Evolutionary conservation across 2,113 vertebrate species (phyloP).

Genomic region (Fregata magnificens): DNA sequence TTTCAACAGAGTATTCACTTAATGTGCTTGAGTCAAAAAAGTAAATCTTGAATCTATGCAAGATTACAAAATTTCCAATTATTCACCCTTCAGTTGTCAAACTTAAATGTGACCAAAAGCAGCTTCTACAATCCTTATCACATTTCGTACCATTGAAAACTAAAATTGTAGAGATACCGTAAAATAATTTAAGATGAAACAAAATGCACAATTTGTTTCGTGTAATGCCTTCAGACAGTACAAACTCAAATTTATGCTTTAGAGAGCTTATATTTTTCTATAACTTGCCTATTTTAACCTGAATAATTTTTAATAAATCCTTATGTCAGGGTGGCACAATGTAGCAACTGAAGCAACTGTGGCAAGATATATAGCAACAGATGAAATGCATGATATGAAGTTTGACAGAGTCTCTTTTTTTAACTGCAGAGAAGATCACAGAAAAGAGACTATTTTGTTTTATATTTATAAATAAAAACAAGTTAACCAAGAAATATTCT

Average conservation of each 20-base stretch:
- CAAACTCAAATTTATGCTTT: background rate
- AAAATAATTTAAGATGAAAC: background rate
- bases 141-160: background rate
- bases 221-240: background rate
- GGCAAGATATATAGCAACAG: background rate
- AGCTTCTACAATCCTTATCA: background rate
- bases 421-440: background rate
- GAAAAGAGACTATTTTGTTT: background rate
- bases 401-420: background rate
- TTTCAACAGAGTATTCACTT: slow-evolving; percentile 12
- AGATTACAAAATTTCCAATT: background rate
- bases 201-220: background rate
- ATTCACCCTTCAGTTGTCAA: background rate
- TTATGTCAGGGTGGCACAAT: background rate
- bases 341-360: background rate
- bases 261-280: background rate
- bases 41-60: background rate
- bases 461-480: background rate
- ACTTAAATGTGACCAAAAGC: background rate
- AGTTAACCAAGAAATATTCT: background rate
- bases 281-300: background rate
- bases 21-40: background rate
- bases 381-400: background rate
- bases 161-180: background rate
- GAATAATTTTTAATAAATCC: background rate